Base-by-base conservation (phyloP, 2,113 vertebrate genomes). In the Uria lomvia region DNA sequence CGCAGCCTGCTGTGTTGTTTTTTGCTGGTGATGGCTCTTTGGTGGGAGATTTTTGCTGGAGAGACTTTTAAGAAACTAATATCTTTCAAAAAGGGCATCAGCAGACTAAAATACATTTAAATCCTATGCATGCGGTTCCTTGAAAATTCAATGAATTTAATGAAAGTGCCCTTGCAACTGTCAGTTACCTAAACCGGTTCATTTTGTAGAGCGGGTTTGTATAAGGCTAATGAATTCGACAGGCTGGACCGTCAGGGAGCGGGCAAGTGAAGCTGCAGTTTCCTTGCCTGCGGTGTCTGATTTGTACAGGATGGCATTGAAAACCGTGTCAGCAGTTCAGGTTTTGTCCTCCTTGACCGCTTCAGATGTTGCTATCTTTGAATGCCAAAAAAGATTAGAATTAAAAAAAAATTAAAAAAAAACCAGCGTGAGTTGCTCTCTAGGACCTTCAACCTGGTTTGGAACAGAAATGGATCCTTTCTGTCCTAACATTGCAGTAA, bases 11-110 rank as follows among this genome's bases (percentile, higher is more conserved):
- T 95, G 47, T 70, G 87, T 9, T 63, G 12, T 53, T 68, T 68
- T 91, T 96, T 81, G 53, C 72, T 94, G 62, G 27, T 74, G 71
- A 70, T 88, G 82, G 59, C 73, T 91, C 77, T 93, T 76, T 52
- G 18, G 34, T 49, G 56, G 55, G 34, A 94, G 88, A 92, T 53
- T 96, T 92, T 91, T 84, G 87, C n/a, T 66, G 90, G 88, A 70
- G 52, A 91, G 56, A 53, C 20, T 95, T 86, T 70, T 65, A 95
- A 94, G 70, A 94, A 96, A 91, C 42, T 20, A 18, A 1, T 74
- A 24, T 68, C 30, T 92, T 95, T 93, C 47, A 92, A 95, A 92
- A 95, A 89, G 50, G 17, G 45, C 26, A 47, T 86, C 58, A 94
- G 34, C 68, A 77, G 62, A 81, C 71, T 79, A 88, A 96, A 95